A percentile compares a stretch with the other conserved stretches of the same genome.
Conservation (phyloP, 1,140 invertebrate species). For the Ceratoteleas bidentatus region DNA sequence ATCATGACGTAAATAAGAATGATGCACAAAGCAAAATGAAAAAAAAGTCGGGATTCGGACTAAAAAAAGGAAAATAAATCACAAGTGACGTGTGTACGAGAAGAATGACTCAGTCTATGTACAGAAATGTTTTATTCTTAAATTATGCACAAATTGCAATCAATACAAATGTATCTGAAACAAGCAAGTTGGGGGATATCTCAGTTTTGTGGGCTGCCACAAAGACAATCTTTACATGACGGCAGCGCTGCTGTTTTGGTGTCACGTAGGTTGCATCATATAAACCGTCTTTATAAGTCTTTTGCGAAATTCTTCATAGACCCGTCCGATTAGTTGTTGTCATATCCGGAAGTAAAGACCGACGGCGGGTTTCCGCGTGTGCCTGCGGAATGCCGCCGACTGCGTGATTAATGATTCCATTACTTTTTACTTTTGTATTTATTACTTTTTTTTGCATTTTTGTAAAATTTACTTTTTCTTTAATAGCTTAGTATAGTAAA, state of each 20-base stretch:
- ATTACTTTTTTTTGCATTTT: conserved; percentile 62
- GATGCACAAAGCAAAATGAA: conserved; percentile 21
- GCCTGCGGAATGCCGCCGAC: conserved; percentile 74
- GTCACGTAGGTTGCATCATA: conserved; percentile 77
- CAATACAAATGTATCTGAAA: conserved; percentile 83
- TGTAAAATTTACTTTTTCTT: conserved; percentile 69
- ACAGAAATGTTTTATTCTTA: conserved; percentile 83
- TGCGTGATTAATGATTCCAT: conserved; percentile 74
- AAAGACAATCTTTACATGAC: conserved; percentile 78
- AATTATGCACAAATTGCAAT: conserved; percentile 83
- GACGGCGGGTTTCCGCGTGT: conserved; percentile 71
- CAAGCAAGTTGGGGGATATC: conserved; percentile 83
- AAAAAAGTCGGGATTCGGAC: conserved; percentile 1
- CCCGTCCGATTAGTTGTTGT: conserved; percentile 81
- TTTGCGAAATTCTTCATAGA: conserved; percentile 79
- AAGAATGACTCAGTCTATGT: conserved; percentile 77
- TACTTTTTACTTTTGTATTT: conserved; percentile 67
- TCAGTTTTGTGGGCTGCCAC: conserved; percentile 80
- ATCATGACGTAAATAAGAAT: conserved; percentile 35
- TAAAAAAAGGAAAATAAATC: conserved; percentile 34
- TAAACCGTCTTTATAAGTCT: conserved; percentile 74
- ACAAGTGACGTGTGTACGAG: conserved; percentile 42
- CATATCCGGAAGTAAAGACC: conserved; percentile 81
- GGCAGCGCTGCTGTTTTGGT: conserved; percentile 78
- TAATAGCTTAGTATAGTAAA: conserved; percentile 82